A percentile compares a stretch with the other conserved stretches of the same genome.
phyloP scores from a whole-genome alignment of 2,797 vertebrate genomes.

The Sebastes steindachneri region DNA sequence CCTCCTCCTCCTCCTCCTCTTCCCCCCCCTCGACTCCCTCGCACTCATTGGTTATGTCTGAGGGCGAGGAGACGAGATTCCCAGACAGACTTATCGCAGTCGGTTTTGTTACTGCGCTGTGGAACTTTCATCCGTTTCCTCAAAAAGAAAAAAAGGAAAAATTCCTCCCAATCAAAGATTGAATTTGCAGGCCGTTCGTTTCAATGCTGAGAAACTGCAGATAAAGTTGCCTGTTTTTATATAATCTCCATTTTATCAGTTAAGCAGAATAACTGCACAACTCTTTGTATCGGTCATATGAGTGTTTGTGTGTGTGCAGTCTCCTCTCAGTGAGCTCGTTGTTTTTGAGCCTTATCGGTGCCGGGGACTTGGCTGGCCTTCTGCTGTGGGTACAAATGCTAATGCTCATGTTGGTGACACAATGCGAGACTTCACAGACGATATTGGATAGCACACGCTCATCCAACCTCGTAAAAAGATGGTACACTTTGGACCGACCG shows the following conservation, averaged over 20 bases:
- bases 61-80: slow-evolving; percentile 75
- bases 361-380: slow-evolving; percentile 2
- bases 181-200: slow-evolving; percentile 4
- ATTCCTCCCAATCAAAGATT: slow-evolving; percentile 27
- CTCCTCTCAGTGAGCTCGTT: slow-evolving; percentile 40
- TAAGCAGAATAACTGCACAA: not conserved
- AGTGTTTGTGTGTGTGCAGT: not conserved
- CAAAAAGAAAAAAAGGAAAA: slow-evolving; percentile 18
- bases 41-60: slow-evolving; percentile 77
- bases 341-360: slow-evolving; percentile 32
- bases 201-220: slow-evolving; percentile 50
- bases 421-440: not conserved
- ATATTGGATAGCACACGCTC: not conserved
- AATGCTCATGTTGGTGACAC: slow-evolving; percentile 9
- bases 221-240: slow-evolving; percentile 8
- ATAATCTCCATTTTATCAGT: slow-evolving; percentile 43
- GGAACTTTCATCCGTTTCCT: slow-evolving; percentile 60
- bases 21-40: slow-evolving; percentile 17
- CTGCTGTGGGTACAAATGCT: slow-evolving; percentile 17
- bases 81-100: slow-evolving; percentile 82
- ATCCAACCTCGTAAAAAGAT: not conserved
- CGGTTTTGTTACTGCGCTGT: slow-evolving; percentile 72
- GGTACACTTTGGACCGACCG: not conserved
- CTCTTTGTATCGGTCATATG: not conserved
- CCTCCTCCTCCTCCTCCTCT: not conserved